phyloP scores from a whole-genome alignment of 1,140 invertebrate species.

The Mactra quadrangularis region DNA sequence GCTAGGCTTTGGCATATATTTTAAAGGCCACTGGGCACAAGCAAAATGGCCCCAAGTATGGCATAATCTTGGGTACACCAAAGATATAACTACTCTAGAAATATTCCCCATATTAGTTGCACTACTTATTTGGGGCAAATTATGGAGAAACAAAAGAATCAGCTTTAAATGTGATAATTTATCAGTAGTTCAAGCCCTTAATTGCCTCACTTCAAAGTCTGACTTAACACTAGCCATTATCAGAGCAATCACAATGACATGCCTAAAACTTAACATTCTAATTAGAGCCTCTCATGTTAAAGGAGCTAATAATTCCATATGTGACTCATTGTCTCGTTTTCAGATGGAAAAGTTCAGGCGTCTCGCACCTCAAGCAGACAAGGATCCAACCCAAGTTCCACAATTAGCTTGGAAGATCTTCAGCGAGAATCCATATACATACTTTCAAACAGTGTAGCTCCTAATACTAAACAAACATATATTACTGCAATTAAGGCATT shows the following conservation, averaged over 20 bases:
- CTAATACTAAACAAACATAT: slow-evolving; percentile 20
- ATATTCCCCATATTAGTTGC: slow-evolving; percentile 60
- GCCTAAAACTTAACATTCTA: slow-evolving; percentile 57
- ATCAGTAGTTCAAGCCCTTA: slow-evolving; percentile 46
- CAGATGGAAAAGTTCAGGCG: slow-evolving; percentile 45
- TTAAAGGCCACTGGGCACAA: slow-evolving; percentile 42
- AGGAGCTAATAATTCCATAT: slow-evolving; percentile 36
- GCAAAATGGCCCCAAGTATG: slow-evolving; percentile 46
- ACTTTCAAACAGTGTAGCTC: background rate
- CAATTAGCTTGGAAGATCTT: slow-evolving; percentile 31
- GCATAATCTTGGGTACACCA: slow-evolving; percentile 15
- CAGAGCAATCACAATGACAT: slow-evolving; percentile 12
- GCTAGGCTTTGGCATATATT: slow-evolving; percentile 51
- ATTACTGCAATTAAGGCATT: slow-evolving; percentile 9
- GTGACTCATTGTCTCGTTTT: slow-evolving; percentile 61
- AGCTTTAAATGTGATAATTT: slow-evolving; percentile 46
- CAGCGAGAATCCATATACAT: background rate
- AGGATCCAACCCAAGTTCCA: background rate
- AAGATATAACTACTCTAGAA: slow-evolving; percentile 63
- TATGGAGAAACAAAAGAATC: slow-evolving; percentile 54
- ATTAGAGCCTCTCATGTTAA: slow-evolving; percentile 51
- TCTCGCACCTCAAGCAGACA: slow-evolving; percentile 17
- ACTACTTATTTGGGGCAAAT: slow-evolving; percentile 31
- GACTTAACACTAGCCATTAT: slow-evolving; percentile 41
- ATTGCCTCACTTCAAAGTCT: slow-evolving; percentile 50